These are phyloP conservation scores for Carpatolechia fugitivella DNA, from an alignment of 2,888 invertebrate genomes.

Conservation along the genomic window DNA sequence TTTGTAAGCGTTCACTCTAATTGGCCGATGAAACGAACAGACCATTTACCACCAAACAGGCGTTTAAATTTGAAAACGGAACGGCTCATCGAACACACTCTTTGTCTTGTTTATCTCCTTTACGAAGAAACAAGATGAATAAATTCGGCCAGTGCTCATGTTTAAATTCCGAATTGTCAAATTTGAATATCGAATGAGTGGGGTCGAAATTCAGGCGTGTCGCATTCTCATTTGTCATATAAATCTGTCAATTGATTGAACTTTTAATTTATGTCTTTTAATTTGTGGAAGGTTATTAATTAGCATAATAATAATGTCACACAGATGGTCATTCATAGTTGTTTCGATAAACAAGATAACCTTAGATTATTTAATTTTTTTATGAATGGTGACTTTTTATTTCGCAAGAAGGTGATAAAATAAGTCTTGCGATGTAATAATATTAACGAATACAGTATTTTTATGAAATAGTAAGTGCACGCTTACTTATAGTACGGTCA, in stretches of 20 bases:
- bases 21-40: conserved; percentile 51
- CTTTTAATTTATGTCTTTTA: conserved; percentile 2
- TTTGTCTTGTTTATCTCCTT: conserved; percentile 5
- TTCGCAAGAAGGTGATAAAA: too few species aligned
- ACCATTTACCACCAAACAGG: conserved; percentile 2
- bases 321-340: too few species aligned
- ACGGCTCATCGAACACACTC: conserved; percentile 4
- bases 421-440: too few species aligned
- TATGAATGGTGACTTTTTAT: too few species aligned
- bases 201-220: conserved; percentile 5
- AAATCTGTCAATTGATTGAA: conserved; percentile 12
- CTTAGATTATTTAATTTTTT: too few species aligned
- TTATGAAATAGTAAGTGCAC: too few species aligned
- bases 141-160: background rate
- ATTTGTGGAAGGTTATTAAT: background rate
- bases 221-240: conserved; percentile 11
- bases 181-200: conserved; percentile 3
- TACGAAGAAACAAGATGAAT: conserved; percentile 6
- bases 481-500: too few species aligned
- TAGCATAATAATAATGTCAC: too few species aligned
- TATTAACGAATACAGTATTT: too few species aligned
- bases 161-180: background rate
- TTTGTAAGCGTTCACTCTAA: conserved; percentile 50
- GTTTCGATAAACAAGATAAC: too few species aligned
- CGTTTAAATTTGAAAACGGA: background rate